Percentiles rank a stretch among this genome's conserved stretches.
phyloP scores from a whole-genome alignment of 2,888 invertebrate genomes.

The Vannuccia rotundouncinata region DNA sequence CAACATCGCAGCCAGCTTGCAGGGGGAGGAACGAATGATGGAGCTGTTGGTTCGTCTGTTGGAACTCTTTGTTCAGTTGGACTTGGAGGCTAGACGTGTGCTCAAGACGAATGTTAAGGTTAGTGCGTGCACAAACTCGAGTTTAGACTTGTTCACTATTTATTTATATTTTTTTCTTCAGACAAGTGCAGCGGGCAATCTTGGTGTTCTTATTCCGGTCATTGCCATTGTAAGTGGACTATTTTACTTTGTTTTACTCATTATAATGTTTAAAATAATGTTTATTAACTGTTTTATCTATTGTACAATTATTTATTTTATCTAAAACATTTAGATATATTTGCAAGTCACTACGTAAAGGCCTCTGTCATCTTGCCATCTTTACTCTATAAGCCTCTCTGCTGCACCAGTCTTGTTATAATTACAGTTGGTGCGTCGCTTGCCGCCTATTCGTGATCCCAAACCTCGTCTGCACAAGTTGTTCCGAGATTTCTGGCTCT shows the following conservation, averaged over 20 bases:
- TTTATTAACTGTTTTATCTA: no score
- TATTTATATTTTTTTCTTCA: constrained; percentile 51
- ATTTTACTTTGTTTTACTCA: no score
- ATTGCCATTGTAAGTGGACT: constrained; percentile 69
- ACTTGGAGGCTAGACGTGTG: constrained; percentile 84
- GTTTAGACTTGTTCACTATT: constrained; percentile 14
- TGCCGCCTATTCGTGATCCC: constrained; percentile 85
- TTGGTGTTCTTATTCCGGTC: constrained; percentile 94
- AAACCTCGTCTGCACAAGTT: constrained; percentile 73
- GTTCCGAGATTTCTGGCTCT: constrained; percentile 99
- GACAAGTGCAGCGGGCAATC: constrained; percentile 87
- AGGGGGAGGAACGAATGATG: constrained; percentile 70
- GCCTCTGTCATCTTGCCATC: neutral
- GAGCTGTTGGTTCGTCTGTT: constrained; percentile 79
- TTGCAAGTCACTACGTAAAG: neutral
- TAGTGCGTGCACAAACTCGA: no score
- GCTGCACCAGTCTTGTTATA: constrained; percentile 22
- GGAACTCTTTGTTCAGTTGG: constrained; percentile 93
- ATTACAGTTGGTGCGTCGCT: constrained; percentile 65
- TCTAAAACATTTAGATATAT: no score
- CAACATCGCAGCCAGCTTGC: constrained; percentile 86
- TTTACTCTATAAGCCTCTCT: neutral
- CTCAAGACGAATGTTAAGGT: constrained; percentile 35
- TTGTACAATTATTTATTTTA: no score
- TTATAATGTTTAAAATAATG: neutral